A percentile compares a stretch with the other conserved stretches of the same genome.
Conservation (phyloP, 2,113 vertebrate species). For the Eupsittula cactorum region DNA sequence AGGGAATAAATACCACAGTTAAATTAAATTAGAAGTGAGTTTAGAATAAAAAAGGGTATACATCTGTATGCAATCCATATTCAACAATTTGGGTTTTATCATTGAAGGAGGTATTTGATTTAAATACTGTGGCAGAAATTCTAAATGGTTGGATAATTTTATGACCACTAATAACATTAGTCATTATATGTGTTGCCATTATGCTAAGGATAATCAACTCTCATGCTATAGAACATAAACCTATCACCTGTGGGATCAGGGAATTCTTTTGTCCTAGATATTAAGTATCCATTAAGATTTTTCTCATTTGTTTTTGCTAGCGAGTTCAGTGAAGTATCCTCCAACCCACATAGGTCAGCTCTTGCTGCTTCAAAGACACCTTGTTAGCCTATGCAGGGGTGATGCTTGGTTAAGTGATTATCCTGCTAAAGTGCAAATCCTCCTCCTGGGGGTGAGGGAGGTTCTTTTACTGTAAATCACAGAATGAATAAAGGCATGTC, state of each 20-base stretch:
- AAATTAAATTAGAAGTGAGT: conserved; percentile 17
- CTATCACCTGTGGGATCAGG: neutral
- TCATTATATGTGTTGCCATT: conserved; percentile 31
- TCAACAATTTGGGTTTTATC: neutral
- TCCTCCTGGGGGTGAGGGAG: neutral
- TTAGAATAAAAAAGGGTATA: neutral
- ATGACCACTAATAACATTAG: conserved; percentile 26
- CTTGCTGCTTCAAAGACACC: neutral
- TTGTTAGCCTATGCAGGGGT: neutral
- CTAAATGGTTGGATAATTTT: conserved; percentile 49
- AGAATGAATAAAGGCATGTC: neutral
- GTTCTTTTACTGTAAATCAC: neutral
- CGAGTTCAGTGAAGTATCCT: neutral
- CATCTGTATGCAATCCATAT: neutral
- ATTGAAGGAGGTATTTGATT: neutral
- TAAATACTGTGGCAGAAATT: conserved; percentile 38
- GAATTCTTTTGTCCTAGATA: neutral
- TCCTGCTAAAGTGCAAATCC: neutral
- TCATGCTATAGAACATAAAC: neutral
- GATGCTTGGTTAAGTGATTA: neutral
- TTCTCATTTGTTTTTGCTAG: neutral
- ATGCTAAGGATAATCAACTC: conserved; percentile 48
- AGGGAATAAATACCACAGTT: neutral
- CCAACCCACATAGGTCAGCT: neutral
- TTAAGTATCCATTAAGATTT: neutral